These are phyloP conservation scores for Harpagoxenus sublaevis DNA, from an alignment of 2,888 invertebrate species.

Conservation along the genomic window DNA sequence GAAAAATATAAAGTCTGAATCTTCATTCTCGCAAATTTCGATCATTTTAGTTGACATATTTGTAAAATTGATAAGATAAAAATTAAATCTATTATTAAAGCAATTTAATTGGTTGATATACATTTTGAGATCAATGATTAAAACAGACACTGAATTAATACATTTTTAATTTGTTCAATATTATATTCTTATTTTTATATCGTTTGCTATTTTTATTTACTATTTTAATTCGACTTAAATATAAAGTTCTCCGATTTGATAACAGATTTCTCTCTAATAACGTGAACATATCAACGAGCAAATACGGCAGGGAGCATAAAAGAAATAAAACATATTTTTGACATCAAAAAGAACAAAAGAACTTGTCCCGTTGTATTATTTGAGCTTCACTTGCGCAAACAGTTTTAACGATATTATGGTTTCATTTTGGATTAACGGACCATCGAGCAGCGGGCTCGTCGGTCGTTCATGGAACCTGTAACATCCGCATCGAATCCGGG, in stretches of 20 bases:
- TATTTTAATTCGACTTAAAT: constrained; percentile 6
- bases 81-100: background rate
- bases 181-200: constrained; percentile 4
- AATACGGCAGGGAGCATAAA: background rate
- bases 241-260: background rate
- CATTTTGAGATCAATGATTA: background rate
- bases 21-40: background rate
- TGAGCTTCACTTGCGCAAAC: constrained; percentile 13
- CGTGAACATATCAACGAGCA: background rate
- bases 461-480: background rate
- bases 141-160: background rate
- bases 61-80: background rate
- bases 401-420: constrained; percentile 36
- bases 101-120: background rate
- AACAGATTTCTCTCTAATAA: background rate
- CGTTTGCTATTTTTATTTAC: background rate
- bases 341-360: background rate
- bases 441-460: background rate
- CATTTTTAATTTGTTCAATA: background rate
- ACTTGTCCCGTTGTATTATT: background rate
- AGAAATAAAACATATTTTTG: background rate
- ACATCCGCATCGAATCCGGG: constrained; percentile 21
- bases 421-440: constrained; percentile 27
- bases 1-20: constrained; percentile 1
- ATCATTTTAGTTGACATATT: background rate